Evolutionary conservation across 1,140 invertebrate species (phyloP).

Genomic region (Scaptomyza pallida): DNA sequence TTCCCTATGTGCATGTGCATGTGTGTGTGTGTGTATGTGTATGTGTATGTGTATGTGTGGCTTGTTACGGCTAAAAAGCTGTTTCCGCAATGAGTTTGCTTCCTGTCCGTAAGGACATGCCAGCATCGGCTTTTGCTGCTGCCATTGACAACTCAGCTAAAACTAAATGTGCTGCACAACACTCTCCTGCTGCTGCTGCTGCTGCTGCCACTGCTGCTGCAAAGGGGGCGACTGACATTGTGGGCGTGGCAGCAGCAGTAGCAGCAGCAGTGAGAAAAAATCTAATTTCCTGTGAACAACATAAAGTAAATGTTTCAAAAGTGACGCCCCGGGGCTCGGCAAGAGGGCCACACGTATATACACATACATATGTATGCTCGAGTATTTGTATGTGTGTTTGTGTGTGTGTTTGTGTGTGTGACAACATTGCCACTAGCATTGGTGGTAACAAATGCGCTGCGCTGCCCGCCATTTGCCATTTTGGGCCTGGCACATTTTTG

Average conservation of each 20-base stretch:
- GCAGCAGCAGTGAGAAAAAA: conserved; percentile 45
- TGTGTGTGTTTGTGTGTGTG: conserved; percentile 48
- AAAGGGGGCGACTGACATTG: conserved; percentile 9
- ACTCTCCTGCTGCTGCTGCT: conserved; percentile 9
- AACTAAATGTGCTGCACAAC: conserved; percentile 70
- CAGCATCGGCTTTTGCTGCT: conserved; percentile 37
- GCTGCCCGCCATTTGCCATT: conserved; percentile 62
- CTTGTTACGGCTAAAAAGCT: conserved; percentile 79
- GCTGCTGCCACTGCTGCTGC: conserved; percentile 29
- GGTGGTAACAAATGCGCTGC: conserved; percentile 71
- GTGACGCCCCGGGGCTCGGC: conserved; percentile 58
- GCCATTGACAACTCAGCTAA: conserved; percentile 77
- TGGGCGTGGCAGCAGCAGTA: conserved; percentile 41
- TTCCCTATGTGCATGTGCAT: conserved; percentile 6
- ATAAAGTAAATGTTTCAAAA: conserved; percentile 83
- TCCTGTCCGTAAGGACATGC: conserved; percentile 76
- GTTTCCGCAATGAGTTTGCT: conserved; percentile 82
- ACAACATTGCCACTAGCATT: conserved; percentile 63
- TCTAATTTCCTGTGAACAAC: conserved; percentile 82
- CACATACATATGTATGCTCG: conserved; percentile 3
- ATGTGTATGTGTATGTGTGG: conserved; percentile 46
- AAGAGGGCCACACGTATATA: conserved; percentile 4
- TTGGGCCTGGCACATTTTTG: conserved; percentile 45
- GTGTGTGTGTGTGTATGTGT: conserved; percentile 16
- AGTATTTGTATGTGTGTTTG: conserved; percentile 10